Percentiles rank a stretch among this genome's conserved stretches.
Evolutionary conservation across 2,113 vertebrate species (phyloP).

Genomic region (Acanthochromis polyacanthus): DNA sequence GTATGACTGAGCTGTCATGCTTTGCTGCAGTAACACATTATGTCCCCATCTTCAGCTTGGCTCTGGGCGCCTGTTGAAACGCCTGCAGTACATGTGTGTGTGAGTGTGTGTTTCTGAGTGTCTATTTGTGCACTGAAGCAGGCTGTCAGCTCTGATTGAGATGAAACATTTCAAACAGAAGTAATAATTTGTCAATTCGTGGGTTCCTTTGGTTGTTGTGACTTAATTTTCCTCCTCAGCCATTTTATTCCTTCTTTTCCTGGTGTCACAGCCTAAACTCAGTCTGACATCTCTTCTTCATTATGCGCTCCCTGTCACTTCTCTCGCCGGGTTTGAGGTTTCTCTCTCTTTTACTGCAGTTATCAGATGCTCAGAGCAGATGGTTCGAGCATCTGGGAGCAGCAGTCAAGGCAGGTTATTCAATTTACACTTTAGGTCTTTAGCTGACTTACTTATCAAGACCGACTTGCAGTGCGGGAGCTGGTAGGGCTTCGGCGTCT

Average conservation of each 20-base stretch:
- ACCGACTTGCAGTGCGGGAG: constrained; percentile 40
- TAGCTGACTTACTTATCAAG: constrained; percentile 58
- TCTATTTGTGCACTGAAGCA: background rate
- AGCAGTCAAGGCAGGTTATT: constrained; percentile 67
- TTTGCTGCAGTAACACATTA: constrained; percentile 23
- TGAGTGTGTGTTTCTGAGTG: background rate
- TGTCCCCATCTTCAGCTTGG: constrained; percentile 37
- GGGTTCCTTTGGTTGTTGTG: background rate
- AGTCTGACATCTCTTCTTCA: constrained; percentile 54
- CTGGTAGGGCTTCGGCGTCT: constrained; percentile 14
- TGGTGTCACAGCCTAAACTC: constrained; percentile 28
- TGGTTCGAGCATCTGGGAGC: constrained; percentile 67
- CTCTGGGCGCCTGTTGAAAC: constrained; percentile 32
- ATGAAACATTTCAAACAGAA: constrained; percentile 24
- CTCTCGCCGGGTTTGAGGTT: constrained; percentile 50
- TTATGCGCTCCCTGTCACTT: constrained; percentile 62
- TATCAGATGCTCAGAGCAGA: constrained; percentile 67
- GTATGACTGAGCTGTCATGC: constrained; percentile 27
- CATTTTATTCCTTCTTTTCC: constrained; percentile 24
- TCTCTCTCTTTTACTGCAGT: constrained; percentile 56
- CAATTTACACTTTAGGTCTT: constrained; percentile 65
- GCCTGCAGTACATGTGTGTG: constrained; percentile 1
- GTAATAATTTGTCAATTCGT: constrained; percentile 41
- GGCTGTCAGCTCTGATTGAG: background rate
- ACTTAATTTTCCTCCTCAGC: constrained; percentile 20